Evolutionary conservation across 2,888 invertebrate genomes (phyloP).

Genomic region (Acleris literana): DNA sequence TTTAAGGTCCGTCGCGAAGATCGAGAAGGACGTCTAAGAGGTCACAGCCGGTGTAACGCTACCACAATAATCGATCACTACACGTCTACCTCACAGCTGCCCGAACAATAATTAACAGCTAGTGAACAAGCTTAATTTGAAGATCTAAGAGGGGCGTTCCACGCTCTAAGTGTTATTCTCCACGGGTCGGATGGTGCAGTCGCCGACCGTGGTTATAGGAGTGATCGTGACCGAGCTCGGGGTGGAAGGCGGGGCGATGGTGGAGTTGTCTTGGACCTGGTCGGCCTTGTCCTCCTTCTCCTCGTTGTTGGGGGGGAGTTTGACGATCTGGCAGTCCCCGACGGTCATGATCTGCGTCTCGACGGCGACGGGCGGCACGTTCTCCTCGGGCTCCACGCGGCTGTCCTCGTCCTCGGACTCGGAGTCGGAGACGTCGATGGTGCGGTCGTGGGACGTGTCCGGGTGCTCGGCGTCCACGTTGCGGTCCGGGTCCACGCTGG

Average conservation of each 20-base stretch:
- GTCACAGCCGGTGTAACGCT: conserved; percentile 32
- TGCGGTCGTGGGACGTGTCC: conserved; percentile 64
- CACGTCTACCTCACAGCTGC: conserved; percentile 39
- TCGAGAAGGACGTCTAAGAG: neutral
- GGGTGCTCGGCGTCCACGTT: conserved; percentile 60
- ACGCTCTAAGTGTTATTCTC: conserved; percentile 68
- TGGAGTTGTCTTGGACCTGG: conserved; percentile 48
- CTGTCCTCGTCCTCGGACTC: conserved; percentile 72
- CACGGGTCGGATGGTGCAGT: conserved; percentile 77
- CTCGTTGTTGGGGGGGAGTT: conserved; percentile 65
- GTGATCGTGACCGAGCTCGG: conserved; percentile 75
- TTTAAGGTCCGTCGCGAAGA: neutral
- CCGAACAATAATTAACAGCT: conserved; percentile 18
- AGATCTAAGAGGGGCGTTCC: conserved; percentile 38
- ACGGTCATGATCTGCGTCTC: conserved; percentile 80
- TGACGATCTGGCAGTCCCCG: conserved; percentile 80
- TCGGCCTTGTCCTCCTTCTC: conserved; percentile 63
- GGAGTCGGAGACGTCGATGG: conserved; percentile 75
- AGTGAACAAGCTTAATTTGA: conserved; percentile 21
- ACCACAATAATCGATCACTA: conserved; percentile 38
- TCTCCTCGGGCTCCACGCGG: conserved; percentile 65
- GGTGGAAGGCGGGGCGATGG: conserved; percentile 54
- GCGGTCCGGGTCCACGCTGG: conserved; percentile 67
- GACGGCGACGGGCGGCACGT: conserved; percentile 61
- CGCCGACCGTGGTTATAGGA: conserved; percentile 76